Evolutionary conservation across 2,888 invertebrate genomes (phyloP).

Genomic region (Eristalis pertinax): DNA sequence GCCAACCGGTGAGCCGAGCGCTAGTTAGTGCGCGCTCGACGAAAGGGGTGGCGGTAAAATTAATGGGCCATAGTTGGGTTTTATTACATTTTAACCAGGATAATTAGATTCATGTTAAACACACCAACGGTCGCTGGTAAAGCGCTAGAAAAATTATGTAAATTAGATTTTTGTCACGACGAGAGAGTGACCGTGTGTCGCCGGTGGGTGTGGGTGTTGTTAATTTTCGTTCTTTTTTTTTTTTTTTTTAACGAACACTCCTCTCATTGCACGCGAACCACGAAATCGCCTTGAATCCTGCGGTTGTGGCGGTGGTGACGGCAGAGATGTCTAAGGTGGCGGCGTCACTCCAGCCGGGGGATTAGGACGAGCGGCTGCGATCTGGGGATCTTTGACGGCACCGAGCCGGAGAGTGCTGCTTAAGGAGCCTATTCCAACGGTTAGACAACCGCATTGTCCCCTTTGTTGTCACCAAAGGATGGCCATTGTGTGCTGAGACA

Average conservation of each 20-base stretch:
- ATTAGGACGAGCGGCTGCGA: constrained; percentile 28
- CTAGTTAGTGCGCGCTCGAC: background rate
- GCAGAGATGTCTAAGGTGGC: background rate
- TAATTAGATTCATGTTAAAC: constrained; percentile 75
- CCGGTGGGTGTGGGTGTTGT: background rate
- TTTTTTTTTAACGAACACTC: background rate
- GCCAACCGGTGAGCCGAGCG: background rate
- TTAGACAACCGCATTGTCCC: too few species aligned
- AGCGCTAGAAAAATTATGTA: constrained; percentile 70
- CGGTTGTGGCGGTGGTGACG: background rate
- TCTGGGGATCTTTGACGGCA: constrained; percentile 32
- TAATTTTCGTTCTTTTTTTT: background rate
- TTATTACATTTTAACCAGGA: constrained; percentile 82
- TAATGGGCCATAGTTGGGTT: constrained; percentile 81
- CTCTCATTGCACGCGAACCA: constrained; percentile 14
- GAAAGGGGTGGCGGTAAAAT: constrained; percentile 74
- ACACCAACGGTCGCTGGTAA: constrained; percentile 46
- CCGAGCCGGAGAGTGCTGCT: constrained; percentile 2
- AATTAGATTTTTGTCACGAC: constrained; percentile 72
- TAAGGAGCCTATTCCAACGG: too few species aligned
- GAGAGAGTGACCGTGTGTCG: background rate
- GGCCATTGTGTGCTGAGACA: background rate
- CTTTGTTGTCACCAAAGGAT: constrained; percentile 44
- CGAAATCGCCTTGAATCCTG: constrained; percentile 54
- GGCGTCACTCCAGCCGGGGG: constrained; percentile 28